Base-by-base conservation (phyloP, 1,140 invertebrate species). In the Dinoponera quadriceps region DNA sequence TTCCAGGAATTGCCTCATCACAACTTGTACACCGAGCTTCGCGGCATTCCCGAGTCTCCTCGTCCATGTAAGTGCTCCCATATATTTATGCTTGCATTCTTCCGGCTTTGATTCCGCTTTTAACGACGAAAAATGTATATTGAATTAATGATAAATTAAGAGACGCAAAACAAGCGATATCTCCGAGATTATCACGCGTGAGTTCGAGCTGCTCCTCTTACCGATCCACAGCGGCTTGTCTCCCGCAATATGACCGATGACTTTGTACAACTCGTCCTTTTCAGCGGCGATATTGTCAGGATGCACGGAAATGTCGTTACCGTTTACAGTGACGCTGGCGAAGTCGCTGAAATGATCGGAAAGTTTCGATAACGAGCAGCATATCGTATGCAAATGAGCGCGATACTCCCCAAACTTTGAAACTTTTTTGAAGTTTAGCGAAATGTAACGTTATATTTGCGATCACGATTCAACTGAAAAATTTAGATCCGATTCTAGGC, bases 181-280 rank as follows among this genome's bases (percentile, higher is more conserved):
- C 63, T 44, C 7, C 3, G 38, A 44, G 25, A 7, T 75, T 44
- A 27, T 0, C 25, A 60, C 33, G 74, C 1, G 49, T 74, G 54
- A 69, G 2, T 29, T 7, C 22, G 14, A 22, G 49, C 63, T 59
- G 14, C 44, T 38, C 11, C 38, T 80, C 81, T 90, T 83, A 93
- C 92, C 92, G 7, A 95, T 93, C 94, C 94, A 95, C 22, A 95
- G 71, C 2, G 93, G 93, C 59, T 93, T 94, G 14, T 90, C 91
- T 2, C 69, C 44, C 2, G 89, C 57, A 2, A 81, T 65, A 49
- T 78, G 81, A 38, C 88, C 89, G 4, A 93, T 85, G 1, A 90
- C 51, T 86, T 89, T 91, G 14, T 90, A 87, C 16, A 94, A 82
- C 1, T 87, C 74, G 2, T 94, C 82, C 38, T 88, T 91, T 4